Conservation (phyloP, 2,113 vertebrate genomes). For the Eubucco bourcierii region DNA sequence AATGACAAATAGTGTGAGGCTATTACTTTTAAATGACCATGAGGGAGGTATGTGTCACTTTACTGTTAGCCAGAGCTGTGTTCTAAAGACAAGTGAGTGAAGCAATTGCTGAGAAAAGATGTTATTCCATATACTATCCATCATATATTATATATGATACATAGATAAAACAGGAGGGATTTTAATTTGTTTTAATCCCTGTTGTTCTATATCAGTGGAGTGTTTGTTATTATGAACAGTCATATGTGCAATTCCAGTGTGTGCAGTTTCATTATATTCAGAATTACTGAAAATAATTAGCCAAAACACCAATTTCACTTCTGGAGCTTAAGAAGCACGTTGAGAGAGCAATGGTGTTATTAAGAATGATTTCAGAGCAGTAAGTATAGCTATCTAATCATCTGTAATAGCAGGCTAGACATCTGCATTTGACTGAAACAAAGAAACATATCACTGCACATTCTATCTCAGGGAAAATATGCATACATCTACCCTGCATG, state of each 20-base stretch:
- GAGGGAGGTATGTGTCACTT: not conserved
- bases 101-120: not conserved
- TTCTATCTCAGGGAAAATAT: not conserved
- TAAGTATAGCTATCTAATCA: conserved; percentile 18
- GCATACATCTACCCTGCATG: not conserved
- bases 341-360: conserved; percentile 5
- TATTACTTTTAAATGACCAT: not conserved
- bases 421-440: conserved; percentile 22
- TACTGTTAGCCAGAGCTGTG: not conserved
- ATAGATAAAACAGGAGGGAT: not conserved
- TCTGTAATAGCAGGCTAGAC: not conserved
- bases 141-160: not conserved
- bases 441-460: not conserved
- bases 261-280: not conserved
- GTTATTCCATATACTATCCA: not conserved
- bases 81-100: not conserved
- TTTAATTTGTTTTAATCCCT: not conserved
- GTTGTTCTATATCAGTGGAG: not conserved
- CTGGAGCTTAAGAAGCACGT: not conserved
- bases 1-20: not conserved
- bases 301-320: not conserved
- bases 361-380: conserved; percentile 31
- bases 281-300: conserved; percentile 37
- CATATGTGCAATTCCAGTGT: not conserved
- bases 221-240: not conserved